Base-by-base conservation (phyloP, 2,888 invertebrate species). In the Cheilosia vulpina region DNA sequence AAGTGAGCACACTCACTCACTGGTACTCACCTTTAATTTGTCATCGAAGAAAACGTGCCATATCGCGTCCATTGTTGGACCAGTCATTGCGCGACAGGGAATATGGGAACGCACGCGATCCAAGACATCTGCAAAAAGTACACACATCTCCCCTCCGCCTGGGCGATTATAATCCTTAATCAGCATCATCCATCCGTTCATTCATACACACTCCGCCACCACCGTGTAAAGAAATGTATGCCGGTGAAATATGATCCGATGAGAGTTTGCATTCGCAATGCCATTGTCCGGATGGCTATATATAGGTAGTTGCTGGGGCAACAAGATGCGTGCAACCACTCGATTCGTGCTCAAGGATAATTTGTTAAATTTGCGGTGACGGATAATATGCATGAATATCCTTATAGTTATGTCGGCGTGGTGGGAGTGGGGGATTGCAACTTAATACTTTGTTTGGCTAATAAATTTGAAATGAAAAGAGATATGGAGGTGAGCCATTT, bases 301-400 rank as follows among this genome's bases (percentile, higher is more conserved):
- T 15, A 24, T 55, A 47, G 15, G 15, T 45, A 7, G 45, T 52
- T 27, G 55, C 34, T 71, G 47, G n/a, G 27, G 55, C 11, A 41
- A 19, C 31, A 31, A 31, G 81, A 71, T 77, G 72, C 85, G 63
- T 77, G 81, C 85, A 80, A 47, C 65, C 71, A 71, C 76, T 81
- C 72, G 76, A 68, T 87, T 87, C 87, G 87, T 87, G 87, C 87
- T 87, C 77, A 83, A 83, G 87, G 87, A 87, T 87, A 87, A 87
- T 87, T 87, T 87, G 87, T 87, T 87, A 87, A 85, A 81, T 85
- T 76, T 85, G 81, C 81, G 85, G 85, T 81, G 85, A 85, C 85
- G 85, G 71, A 81, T 85, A 81, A 80, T 84, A 80, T 84, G 84
- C 80, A 79, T 27, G 65, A 66, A 60, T 69, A 79, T 84, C 73